Base-by-base conservation (phyloP, 2,888 invertebrate species). In the Andrena flavipes region DNA sequence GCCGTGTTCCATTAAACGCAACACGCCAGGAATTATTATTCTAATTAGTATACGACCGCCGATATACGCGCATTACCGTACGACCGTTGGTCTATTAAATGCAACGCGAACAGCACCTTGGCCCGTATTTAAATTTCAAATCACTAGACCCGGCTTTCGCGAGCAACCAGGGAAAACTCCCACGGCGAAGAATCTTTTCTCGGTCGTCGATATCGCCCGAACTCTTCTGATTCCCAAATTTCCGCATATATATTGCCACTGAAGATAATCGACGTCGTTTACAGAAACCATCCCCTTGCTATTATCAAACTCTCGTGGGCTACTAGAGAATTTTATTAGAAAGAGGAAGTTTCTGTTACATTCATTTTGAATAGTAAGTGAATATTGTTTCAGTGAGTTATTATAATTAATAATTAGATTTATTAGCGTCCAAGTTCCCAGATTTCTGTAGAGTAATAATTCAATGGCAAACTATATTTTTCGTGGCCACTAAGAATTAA, bases 31-130 rank as follows among this genome's bases (percentile, higher is more conserved):
- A 74, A 67, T 82, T 80, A 82, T 82, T 82, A 79, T 82, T 74
- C 74, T 74, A 80, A 80, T 80, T 80, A 78, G 78, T 80, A 63
- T 78, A 78, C 72, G 67, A n/a, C 62, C 30, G 33, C 20, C 78
- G 51, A 76, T 68, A 63, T 62, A 10, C 51, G 16, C 69, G 81
- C 30, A 74, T 74, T 79, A 69, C 42, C 65, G 51, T 30, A 51
- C 82, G 54, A 72, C 54, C 72, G 82, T 73, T 60, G 68, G 64
- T 81, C 80, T 60, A 80, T 80, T 82, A 82, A 80, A 70, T 48
- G 67, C 49, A 54, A 65, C 35, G 64, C 79, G 30, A 29, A n/a
- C 59, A 42, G 69, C 35, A 35, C 16, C 56, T 42, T 48, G 69
- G 49, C 49, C 29, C 56, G 35, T 59, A 79, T 79, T 79, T 76